Evolutionary conservation across 2,888 invertebrate species (phyloP).

Genomic region (Cotesia congregata): DNA sequence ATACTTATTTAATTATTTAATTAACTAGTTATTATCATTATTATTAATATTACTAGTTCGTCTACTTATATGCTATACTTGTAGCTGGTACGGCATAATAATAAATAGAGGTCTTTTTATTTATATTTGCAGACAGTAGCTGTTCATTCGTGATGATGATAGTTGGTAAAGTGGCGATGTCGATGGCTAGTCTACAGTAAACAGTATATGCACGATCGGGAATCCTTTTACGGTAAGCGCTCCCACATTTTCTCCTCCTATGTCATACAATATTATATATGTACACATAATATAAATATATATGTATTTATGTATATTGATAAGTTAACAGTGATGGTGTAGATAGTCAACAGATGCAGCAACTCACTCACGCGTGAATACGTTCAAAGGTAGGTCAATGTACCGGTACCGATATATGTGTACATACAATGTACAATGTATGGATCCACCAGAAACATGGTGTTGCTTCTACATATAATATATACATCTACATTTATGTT

Average conservation of each 20-base stretch:
- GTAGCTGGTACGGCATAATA: too few relatives aligned
- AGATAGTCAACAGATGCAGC: constrained; percentile 10
- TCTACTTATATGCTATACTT: too few relatives aligned
- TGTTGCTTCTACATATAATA: background rate
- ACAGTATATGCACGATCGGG: constrained; percentile 40
- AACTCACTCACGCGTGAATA: constrained; percentile 35
- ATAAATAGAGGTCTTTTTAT: background rate
- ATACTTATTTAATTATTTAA: too few relatives aligned
- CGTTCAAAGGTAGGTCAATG: constrained; percentile 40
- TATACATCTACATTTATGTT: background rate
- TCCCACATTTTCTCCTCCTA: background rate
- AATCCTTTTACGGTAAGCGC: constrained; percentile 44
- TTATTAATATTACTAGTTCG: too few relatives aligned
- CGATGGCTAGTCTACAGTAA: constrained; percentile 11
- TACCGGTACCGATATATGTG: constrained; percentile 17
- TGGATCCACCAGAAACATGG: too few relatives aligned
- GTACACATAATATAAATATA: too few relatives aligned
- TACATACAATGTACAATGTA: too few relatives aligned
- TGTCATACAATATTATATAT: background rate
- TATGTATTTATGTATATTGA: too few relatives aligned
- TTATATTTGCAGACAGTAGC: background rate
- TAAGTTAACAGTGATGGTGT: background rate
- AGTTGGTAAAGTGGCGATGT: constrained; percentile 35
- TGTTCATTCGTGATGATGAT: constrained; percentile 20
- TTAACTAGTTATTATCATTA: too few relatives aligned